These are phyloP conservation scores for Parochlus steinenii DNA, from an alignment of 2,888 invertebrate genomes.

Conservation along the genomic window DNA sequence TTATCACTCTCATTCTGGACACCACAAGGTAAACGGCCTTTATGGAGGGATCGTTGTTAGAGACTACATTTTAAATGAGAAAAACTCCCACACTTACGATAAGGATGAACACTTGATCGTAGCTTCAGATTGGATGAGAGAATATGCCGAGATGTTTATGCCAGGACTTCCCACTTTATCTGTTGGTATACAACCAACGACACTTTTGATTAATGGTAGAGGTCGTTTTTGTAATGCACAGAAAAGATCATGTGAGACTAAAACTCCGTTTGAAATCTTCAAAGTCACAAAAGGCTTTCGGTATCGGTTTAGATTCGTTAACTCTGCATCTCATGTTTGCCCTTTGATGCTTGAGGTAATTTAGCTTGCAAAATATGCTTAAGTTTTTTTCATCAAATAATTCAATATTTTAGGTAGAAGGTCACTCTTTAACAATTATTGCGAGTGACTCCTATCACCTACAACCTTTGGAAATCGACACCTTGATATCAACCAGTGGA, in stretches of 20 bases:
- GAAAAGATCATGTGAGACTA: conserved; percentile 7
- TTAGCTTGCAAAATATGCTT: neutral
- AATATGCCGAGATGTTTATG: conserved; percentile 28
- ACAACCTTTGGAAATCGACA: conserved; percentile 19
- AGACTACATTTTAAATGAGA: conserved; percentile 40
- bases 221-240: conserved; percentile 17
- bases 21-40: conserved; percentile 63
- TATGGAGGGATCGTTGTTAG: conserved; percentile 60
- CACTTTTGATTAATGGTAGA: conserved; percentile 22
- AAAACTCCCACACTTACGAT: conserved; percentile 48
- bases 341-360: conserved; percentile 23
- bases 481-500: conserved; percentile 26
- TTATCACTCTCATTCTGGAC: conserved; percentile 50
- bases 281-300: conserved; percentile 19
- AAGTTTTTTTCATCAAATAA: neutral
- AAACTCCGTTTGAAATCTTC: conserved; percentile 19
- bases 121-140: conserved; percentile 64
- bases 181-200: conserved; percentile 18
- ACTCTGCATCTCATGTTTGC: conserved; percentile 24
- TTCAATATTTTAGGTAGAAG: conserved; percentile 18
- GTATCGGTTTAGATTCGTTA: conserved; percentile 28
- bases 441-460: conserved; percentile 24
- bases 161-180: conserved; percentile 20
- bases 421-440: conserved; percentile 23
- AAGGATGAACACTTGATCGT: conserved; percentile 57